Evolutionary conservation across 2,888 invertebrate genomes (phyloP), one percentile per base, ranked within the genome.

Genomic region (Onthophagus sagittarius): DNA sequence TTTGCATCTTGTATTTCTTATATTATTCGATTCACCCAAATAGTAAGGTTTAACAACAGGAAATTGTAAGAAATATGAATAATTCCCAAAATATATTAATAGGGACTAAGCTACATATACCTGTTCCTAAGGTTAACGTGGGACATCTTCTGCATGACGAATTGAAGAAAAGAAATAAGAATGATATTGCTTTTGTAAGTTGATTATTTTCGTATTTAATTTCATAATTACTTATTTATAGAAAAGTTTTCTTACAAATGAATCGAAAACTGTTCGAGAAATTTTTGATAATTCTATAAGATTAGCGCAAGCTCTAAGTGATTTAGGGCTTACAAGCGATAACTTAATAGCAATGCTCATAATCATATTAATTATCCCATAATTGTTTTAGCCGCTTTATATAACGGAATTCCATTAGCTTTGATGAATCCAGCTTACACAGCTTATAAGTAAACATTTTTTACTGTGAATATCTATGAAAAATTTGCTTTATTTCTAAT

Each of bases 271-370:
- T n/a, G 63, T 65, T 23, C 62, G 39, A 13, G 33, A 73, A 39
- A 23, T 73, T 2, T 53, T 73, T 39, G 13, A 71, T 32, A 13
- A 23, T 14, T 67, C 73, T 7, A 11, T 64, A 14, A 65, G 33
- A 63, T 23, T 73, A 69, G 71, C 71, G 7, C 7, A 65, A 62
- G 13, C 23, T 65, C 71, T 73, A 5, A 32, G 9, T 15, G 11
- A 63, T 31, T 65, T 23, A 15, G 67, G 67, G 0, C 15, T 67
- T 6, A 23, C 67, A 33, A n/a, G 31, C n/a, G 67, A 73, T n/a
- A 62, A 73, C 32, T n/a, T 65, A n/a, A 65, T 73, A 9, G 62
- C 73, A 65, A 39, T 73, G 32, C 71, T 32, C 23, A 67, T 5
- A 71, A 71, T 39, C 64, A 71, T 64, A 15, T 71, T 9, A 64